Evolutionary conservation across 2,113 vertebrate species (phyloP), one percentile per base, ranked within the genome.

Genomic region (Gracilinanus agilis): DNA sequence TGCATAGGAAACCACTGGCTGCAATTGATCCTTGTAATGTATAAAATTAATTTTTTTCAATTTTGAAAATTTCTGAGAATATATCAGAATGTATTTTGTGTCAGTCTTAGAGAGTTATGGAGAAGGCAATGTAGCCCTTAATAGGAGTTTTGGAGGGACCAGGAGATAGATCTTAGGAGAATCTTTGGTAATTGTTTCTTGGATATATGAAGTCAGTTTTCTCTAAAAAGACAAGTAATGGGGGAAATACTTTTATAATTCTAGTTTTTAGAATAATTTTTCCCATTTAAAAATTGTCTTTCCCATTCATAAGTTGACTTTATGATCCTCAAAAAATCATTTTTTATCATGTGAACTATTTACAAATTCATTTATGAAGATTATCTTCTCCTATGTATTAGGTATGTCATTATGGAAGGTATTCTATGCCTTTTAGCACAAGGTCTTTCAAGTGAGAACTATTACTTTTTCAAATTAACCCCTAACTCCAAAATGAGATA

Each of bases 1-100:
- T 44, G 10, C 83, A 19, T n/a, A 91, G 34, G 24, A 0, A 25
- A 54, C 54, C 44, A 12, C 54, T 95, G 9, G 27, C 89, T 54
- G 27, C 55, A 92, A 1, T 92, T 91, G 61, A 44, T 91, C 34
- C 93, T 95, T 96, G n/a, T 92, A 94, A 90, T 53, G 88, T 23
- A 83, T 29, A 44, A 27, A 75, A 23, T 53, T 95, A 96, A 16
- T 0, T 12, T 55, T 89, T 34, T 67, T 27, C 27, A n/a, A 3
- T 92, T 95, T 93, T 44, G 88, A 55, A 67, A 83, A 21, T 19
- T 92, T 95, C 29, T 83, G 19, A 6, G 83, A 88, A 92, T 19
- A 27, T 44, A 40, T 7, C n/a, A 40, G 19, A 40, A 34, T 1
- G 7, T 40, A 75, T 40, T 75, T 75, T 88, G 24, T 44, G 24